Evolutionary conservation across 2,113 vertebrate genomes (phyloP), one percentile per base, ranked within the genome.

Genomic region (Colistium nudipinnis): DNA sequence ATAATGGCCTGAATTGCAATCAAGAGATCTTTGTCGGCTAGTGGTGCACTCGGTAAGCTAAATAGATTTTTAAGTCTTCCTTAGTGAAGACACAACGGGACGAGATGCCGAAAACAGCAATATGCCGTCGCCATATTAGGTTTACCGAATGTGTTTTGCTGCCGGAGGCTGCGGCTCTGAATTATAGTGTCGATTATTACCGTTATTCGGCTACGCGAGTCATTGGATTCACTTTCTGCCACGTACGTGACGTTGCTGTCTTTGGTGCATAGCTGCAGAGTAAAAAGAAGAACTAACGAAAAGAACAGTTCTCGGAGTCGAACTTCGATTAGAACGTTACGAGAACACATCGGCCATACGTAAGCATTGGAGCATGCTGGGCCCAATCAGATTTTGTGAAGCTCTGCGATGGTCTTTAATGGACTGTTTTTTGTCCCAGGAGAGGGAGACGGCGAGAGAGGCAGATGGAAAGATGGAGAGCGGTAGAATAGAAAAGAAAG

Each of bases 1-100:
- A 78, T 85, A 82, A 79, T 78, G 83, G 70, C 45, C 62, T 62
- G 35, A 63, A 74, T 70, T 81, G 74, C 76, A 86, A 87, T 88
- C 73, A 78, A 67, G 77, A 74, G 62, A 75, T 72, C 53, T 85
- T 84, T 73, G 79, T 63, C 48, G 76, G 55, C 66, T 54, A 30
- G 57, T 27, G 20, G 56, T 74, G 51, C 63, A 33, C 41, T 70
- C n/a, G 62, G 59, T 52, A 55, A 75, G 65, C 70, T 51, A 48
- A 35, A 76, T 41, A 27, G 55, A 60, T 47, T 64, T n/a, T 48
- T 16, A 60, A 57, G 64, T 47, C 67, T 74, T 62, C 45, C 56
- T 63, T 31, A 45, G 70, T 39, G n/a, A 30, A 70, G 51, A 72
- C n/a, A 31, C 22, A 22, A 33, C 19, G 22, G 2, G 10, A 45